Evolutionary conservation across 2,113 vertebrate species (phyloP).

Genomic region (Crotalus horridus): DNA sequence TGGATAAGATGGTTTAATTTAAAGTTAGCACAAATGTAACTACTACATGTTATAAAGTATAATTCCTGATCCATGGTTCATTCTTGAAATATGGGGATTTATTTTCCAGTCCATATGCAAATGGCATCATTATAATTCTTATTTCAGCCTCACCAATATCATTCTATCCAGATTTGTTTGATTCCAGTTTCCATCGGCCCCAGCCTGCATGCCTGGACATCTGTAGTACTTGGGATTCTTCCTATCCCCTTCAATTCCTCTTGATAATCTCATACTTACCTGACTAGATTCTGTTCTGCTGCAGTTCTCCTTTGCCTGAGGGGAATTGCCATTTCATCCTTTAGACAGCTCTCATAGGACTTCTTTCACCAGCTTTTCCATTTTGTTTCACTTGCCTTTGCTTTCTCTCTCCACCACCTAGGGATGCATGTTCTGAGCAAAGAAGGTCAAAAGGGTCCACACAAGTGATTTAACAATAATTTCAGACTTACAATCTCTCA

Average conservation of each 20-base stretch:
- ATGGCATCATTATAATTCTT: not conserved
- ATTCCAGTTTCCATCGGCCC: not conserved
- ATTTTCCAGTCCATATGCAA: not conserved
- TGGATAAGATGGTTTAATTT: not conserved
- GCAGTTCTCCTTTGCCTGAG: conserved; percentile 6
- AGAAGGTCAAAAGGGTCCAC: conserved; percentile 23
- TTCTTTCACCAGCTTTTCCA: conserved; percentile 39
- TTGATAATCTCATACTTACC: not conserved
- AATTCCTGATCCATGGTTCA: not conserved
- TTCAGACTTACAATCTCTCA: conserved; percentile 55
- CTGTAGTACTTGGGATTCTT: not conserved
- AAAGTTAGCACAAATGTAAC: not conserved
- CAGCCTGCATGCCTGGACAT: not conserved
- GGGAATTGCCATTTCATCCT: conserved; percentile 20
- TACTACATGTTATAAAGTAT: not conserved
- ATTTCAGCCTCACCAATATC: not conserved
- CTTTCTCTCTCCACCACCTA: not conserved
- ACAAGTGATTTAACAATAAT: conserved; percentile 67
- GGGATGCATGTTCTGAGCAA: conserved; percentile 10
- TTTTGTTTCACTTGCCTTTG: conserved; percentile 17
- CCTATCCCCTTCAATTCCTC: too few relatives aligned
- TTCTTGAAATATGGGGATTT: not conserved
- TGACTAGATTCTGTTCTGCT: conserved; percentile 6
- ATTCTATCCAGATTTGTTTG: not conserved
- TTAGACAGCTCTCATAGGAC: not conserved